Evolutionary conservation across 2,888 invertebrate species (phyloP), one percentile per base, ranked within the genome.

Genomic region (Amblyjoppa proteus): DNA sequence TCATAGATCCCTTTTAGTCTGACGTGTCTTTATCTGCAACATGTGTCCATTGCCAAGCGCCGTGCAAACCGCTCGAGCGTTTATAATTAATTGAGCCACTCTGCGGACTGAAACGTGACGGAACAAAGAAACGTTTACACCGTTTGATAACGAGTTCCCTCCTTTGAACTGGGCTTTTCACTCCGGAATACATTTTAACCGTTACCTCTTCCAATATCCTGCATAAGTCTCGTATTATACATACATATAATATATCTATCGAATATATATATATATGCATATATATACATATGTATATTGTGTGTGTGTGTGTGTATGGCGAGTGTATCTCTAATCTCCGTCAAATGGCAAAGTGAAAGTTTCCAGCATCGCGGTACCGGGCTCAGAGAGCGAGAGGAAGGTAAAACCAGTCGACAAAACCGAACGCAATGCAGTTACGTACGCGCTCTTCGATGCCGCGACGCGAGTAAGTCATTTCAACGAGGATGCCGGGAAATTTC

Each of bases 71-170:
- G 64, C 53, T 53, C 34, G 66, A 51, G 61, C 74, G 64, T 58
- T 76, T 84, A 64, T 80, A 80, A 84, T 84, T 84, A 84, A 84
- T 70, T 64, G 70, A 49, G 75, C 25, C 34, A 66, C 79, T 80
- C 71, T 61, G 11, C 13, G 25, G 11, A 16, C 74, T 38, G 70
- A 53, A 79, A 81, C 79, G 79, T 84, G 79, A 74, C 70, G 64
- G 9, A 49, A 76, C 79, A 80, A 84, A 80, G 70, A 53, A 56
- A 2, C 66, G 53, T 83, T 79, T 53, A 41, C 74, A 25, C 66
- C 38, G 41, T 74, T 74, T 76, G 51, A 76, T 76, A 51, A 51
- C 31, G 28, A 49, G 9, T 51, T 51, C 64, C 20, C 58, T 25
- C 25, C 58, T 25, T 58, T 58, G 25, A 28, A 3, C 58, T 13